phyloP scores from a whole-genome alignment of 2,113 vertebrate genomes.

The Excalfactoria chinensis region DNA sequence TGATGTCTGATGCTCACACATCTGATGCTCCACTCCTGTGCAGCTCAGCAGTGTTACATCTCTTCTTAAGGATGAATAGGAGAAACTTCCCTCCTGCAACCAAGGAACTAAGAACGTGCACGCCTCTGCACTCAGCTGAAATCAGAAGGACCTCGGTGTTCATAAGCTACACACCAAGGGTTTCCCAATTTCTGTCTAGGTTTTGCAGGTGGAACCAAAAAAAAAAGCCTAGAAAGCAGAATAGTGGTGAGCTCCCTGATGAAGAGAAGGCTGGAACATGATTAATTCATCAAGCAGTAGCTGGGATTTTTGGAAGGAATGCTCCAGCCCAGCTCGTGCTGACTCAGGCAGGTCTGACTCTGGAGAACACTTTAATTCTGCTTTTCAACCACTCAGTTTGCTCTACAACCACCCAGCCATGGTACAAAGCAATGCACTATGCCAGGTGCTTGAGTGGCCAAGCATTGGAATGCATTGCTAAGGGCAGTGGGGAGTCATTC shows the following conservation, averaged over 20 bases:
- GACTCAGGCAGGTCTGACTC: neutral
- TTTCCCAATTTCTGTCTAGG: neutral
- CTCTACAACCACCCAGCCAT: neutral
- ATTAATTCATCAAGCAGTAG: neutral
- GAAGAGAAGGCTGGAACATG: neutral
- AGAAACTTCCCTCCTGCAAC: neutral
- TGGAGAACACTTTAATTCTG: neutral
- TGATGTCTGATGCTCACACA: fast-evolving
- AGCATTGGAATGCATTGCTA: neutral
- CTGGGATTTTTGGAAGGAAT: neutral
- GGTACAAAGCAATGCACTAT: neutral
- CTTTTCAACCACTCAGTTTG: neutral
- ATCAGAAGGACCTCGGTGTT: neutral
- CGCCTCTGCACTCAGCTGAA: neutral
- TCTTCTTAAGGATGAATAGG: fast-evolving
- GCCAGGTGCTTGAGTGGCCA: neutral
- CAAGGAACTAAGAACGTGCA: neutral
- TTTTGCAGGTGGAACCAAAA: neutral
- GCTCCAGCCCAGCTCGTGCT: neutral
- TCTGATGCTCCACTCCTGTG: neutral
- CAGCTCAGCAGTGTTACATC: fast-evolving
- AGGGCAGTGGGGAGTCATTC: too few species aligned
- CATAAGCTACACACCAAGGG: neutral
- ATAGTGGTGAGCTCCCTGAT: neutral
- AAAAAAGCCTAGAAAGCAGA: neutral